Base-by-base conservation (phyloP, 2,797 vertebrate species). In the Menidia menidia region DNA sequence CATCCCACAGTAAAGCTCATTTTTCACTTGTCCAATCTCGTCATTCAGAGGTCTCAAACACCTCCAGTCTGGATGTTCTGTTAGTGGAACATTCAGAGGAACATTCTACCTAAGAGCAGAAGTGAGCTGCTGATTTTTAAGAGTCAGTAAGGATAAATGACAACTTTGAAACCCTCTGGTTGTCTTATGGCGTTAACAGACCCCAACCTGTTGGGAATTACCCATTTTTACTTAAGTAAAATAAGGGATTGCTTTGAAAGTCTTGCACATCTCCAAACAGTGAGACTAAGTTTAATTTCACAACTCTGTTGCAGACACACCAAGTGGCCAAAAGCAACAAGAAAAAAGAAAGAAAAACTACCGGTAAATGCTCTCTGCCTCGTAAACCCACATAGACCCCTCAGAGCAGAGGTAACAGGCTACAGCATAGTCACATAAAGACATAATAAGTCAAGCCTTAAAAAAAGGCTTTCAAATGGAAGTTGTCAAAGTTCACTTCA, bases 11-110 rank as follows among this genome's bases (percentile, higher is more conserved):
- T 31, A 57, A 35, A 25, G 16, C 45, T 13, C 47, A 42, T 16
- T 44, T 41, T 16, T 16, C 12, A 33, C 67, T 18, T 35, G 51
- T 80, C 65, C 18, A 7, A 39, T 64, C 71, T 58, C 75, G 67
- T 61, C 30, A 33, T 11, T 2, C 31, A 47, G 47, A 57, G 6
- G 53, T 4, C 56, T 3, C 6, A 1, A 7, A 50, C 14, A 41
- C 11, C 19, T 32, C 33, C 16, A 59, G 8, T 25, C 25, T 51
- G n/a, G 2, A 47, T 47, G 14, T 13, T 31, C 43, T 39, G 3
- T 10, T 18, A 4, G 3, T n/a, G n/a, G n/a, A n/a, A n/a, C 18
- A 35, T 44, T 44, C 7, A 55, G 47, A 39, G 35, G 6, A 66
- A 39, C 32, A 39, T 39, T 39, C 57, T 56, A 25, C 33, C 31